A percentile compares a stretch with the other conserved stretches of the same genome.
phyloP scores from a whole-genome alignment of 53 echinoderm and acorn worm species.

The Hippasteria phrygiana region DNA sequence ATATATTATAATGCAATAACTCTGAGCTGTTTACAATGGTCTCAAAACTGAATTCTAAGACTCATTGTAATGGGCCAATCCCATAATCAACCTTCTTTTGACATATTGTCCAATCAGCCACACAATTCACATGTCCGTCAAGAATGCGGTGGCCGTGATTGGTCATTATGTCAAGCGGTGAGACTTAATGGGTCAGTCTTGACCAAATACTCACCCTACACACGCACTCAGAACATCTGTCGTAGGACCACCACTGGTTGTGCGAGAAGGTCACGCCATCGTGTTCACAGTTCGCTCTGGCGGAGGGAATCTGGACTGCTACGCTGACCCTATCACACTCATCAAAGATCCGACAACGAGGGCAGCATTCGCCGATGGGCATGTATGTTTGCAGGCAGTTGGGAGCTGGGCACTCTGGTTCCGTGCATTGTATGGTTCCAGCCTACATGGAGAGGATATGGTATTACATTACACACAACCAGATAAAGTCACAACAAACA shows the following conservation, averaged over 20 bases:
- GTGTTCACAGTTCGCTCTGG: slow-evolving; percentile 56
- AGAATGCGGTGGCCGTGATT: no score
- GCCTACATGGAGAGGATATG: slow-evolving; percentile 58
- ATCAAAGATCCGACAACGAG: slow-evolving; percentile 82
- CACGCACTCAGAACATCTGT: slow-evolving; percentile 87
- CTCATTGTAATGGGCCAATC: no score
- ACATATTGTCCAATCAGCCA: no score
- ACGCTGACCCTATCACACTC: slow-evolving; percentile 64
- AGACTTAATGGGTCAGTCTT: no score
- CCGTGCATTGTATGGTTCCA: slow-evolving; percentile 74
- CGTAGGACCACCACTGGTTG: slow-evolving; percentile 88
- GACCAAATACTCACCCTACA: slow-evolving; percentile 79
- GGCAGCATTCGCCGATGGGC: slow-evolving; percentile 93
- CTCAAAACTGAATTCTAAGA: no score
- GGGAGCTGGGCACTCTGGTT: slow-evolving; percentile 68
- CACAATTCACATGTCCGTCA: no score
- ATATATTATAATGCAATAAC: no score
- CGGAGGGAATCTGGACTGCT: background rate
- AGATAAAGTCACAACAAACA: background rate
- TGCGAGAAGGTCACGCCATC: slow-evolving; percentile 66
- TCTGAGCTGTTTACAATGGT: no score
- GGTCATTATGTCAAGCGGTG: no score
- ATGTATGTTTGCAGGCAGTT: slow-evolving; percentile 83
- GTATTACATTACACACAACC: no score
- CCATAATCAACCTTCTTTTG: no score